Evolutionary conservation across 2,888 invertebrate genomes (phyloP), one percentile per base, ranked within the genome.

Genomic region (Perdita meconis): DNA sequence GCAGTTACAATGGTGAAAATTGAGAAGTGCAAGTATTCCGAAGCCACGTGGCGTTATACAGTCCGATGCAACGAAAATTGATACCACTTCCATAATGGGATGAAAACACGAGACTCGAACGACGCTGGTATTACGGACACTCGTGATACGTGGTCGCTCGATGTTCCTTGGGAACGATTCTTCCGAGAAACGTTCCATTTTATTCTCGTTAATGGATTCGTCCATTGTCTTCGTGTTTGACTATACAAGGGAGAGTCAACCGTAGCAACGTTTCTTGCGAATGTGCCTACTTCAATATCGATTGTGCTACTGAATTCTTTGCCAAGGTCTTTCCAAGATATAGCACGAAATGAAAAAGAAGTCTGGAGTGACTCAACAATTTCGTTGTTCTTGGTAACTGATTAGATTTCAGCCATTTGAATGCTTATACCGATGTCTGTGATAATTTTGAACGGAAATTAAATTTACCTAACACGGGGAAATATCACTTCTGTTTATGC

Each of bases 121-220:
- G 64, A 36, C 44, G 36, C 40, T 26, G 24, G 34, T 56, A 75
- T 30, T 36, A 30, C n/a, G 24, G 19, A 22, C n/a, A 60, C 2
- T 8, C 44, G 44, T 16, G 44, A 44, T 44, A 44, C 10, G n/a
- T 24, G 30, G 36, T 36, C 8, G 16, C 57, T 26, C 10, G 8
- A 22, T 47, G n/a, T 47, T n/a, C n/a, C 19, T 10, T 10, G 19
- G 12, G 40, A 65, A 75, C 22, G 30, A 13, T 53, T 19, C 59
- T 55, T 65, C 40, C 38, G 75, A 34, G 55, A 44, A 64, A n/a
- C 22, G 19, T 75, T 36, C 12, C 36, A 47, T 75, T 66, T 60
- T 75, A 60, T 75, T 8, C 34, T 8, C 1, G 53, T 13, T 75
- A 47, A 75, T 47, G 55, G 51, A 67, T 68, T 10, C 47, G 19